These are phyloP conservation scores for Eupithecia exiguata DNA, from an alignment of 2,888 invertebrate genomes.

Conservation along the genomic window DNA sequence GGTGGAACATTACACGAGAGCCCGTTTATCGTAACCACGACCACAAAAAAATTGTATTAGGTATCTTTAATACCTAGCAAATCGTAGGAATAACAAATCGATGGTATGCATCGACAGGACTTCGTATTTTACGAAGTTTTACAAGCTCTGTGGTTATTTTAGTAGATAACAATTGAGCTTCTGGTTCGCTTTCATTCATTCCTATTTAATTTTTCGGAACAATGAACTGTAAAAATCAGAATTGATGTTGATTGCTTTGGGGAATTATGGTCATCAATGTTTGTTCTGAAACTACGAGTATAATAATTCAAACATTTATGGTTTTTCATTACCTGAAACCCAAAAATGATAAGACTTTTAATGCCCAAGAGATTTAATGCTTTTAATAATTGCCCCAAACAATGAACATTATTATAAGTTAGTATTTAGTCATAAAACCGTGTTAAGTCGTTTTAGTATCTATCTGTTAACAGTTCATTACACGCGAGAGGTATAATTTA, in stretches of 20 bases:
- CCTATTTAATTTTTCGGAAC: slow-evolving; percentile 14
- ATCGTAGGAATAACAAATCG: no score
- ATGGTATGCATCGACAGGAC: no score
- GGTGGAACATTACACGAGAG: background rate
- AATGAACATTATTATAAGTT: slow-evolving; percentile 16
- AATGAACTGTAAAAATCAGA: slow-evolving; percentile 12
- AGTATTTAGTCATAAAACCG: slow-evolving; percentile 23
- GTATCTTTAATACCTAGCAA: no score
- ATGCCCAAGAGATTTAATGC: background rate
- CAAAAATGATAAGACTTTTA: background rate
- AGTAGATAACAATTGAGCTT: slow-evolving; percentile 4
- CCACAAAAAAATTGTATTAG: background rate
- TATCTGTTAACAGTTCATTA: slow-evolving; percentile 41
- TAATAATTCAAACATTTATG: background rate
- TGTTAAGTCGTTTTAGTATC: slow-evolving; percentile 26
- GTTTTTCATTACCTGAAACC: background rate
- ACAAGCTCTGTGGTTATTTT: background rate
- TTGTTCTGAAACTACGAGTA: background rate
- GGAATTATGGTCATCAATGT: background rate
- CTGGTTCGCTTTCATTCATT: slow-evolving; percentile 2
- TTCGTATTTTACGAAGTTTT: background rate
- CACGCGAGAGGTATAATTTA: slow-evolving; percentile 41
- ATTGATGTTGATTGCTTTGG: slow-evolving; percentile 9
- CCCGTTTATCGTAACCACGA: background rate
- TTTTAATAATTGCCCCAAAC: background rate